A percentile compares a stretch with the other conserved stretches of the same genome.
Evolutionary conservation across 2,888 invertebrate genomes (phyloP).

Genomic region (Leptodirus hochenwartii): DNA sequence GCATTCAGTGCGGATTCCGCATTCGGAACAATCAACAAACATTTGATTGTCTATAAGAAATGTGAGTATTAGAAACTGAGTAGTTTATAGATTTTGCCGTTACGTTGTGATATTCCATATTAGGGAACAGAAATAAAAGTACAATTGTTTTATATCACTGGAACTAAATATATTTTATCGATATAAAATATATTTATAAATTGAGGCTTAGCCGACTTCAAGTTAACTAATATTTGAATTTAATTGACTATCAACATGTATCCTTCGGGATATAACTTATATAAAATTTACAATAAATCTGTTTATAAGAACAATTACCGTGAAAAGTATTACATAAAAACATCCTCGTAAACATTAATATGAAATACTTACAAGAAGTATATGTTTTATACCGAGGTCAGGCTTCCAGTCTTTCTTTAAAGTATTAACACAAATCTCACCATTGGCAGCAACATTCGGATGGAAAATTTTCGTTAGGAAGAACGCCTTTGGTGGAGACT

Average conservation of each 20-base stretch:
- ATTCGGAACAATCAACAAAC: slow-evolving; percentile 92
- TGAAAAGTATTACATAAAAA: slow-evolving; percentile 4
- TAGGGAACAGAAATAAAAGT: no score
- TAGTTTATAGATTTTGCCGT: no score
- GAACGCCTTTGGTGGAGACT: slow-evolving; percentile 78
- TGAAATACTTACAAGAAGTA: slow-evolving; percentile 49
- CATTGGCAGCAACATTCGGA: slow-evolving; percentile 85
- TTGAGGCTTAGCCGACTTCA: background rate
- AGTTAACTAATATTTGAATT: slow-evolving; percentile 1
- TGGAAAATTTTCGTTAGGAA: slow-evolving; percentile 95
- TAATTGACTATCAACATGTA: no score
- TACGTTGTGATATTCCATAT: no score
- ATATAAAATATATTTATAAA: background rate
- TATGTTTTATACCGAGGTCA: slow-evolving; percentile 87
- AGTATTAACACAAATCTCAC: slow-evolving; percentile 94
- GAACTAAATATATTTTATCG: no score
- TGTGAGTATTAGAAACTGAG: slow-evolving; percentile 5
- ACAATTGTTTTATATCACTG: slow-evolving; percentile 3
- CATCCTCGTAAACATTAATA: slow-evolving; percentile 4
- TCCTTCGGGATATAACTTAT: no score
- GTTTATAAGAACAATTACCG: slow-evolving; percentile 5
- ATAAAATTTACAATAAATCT: slow-evolving; percentile 36
- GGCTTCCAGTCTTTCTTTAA: slow-evolving; percentile 93
- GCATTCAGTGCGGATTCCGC: slow-evolving; percentile 94
- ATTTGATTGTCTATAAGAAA: slow-evolving; percentile 62